Evolutionary conservation across 2,888 invertebrate genomes (phyloP).

Genomic region (Azorinus chamasolen): DNA sequence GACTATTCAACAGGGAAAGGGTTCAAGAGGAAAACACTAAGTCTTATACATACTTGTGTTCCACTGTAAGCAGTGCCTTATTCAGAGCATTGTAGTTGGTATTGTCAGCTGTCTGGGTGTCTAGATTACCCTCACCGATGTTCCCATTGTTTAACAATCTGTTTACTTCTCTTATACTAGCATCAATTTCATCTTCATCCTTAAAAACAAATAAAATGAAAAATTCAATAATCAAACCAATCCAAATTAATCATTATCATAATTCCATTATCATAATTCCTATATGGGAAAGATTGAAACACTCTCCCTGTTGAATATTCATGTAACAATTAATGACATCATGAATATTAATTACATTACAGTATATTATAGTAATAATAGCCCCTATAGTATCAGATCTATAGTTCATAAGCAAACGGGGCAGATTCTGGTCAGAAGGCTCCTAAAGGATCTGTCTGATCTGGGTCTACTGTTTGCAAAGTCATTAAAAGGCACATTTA

Average conservation of each 20-base stretch:
- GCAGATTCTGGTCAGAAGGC: no score
- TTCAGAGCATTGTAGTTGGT: slow-evolving; percentile 66
- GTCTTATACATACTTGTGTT: slow-evolving; percentile 79
- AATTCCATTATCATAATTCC: not conserved
- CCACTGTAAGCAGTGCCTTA: slow-evolving; percentile 88
- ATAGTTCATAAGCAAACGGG: no score
- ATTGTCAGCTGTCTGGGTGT: slow-evolving; percentile 22
- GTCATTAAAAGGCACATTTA: no score
- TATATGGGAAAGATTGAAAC: not conserved
- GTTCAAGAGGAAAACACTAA: no score
- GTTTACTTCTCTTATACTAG: slow-evolving; percentile 90
- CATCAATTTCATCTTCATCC: slow-evolving; percentile 90
- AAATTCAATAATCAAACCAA: not conserved
- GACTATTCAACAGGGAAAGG: no score
- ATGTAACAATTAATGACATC: no score
- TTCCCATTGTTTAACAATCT: slow-evolving; percentile 89
- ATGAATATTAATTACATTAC: no score
- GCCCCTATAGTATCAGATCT: no score
- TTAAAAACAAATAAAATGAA: slow-evolving; percentile 22
- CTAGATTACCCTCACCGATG: slow-evolving; percentile 43
- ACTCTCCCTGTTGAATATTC: not conserved
- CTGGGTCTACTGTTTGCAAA: no score
- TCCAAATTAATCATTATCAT: not conserved
- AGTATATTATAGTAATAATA: no score
- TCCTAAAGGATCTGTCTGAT: no score